Evolutionary conservation across 2,888 invertebrate genomes (phyloP).

Genomic region (Panzeria rudis): DNA sequence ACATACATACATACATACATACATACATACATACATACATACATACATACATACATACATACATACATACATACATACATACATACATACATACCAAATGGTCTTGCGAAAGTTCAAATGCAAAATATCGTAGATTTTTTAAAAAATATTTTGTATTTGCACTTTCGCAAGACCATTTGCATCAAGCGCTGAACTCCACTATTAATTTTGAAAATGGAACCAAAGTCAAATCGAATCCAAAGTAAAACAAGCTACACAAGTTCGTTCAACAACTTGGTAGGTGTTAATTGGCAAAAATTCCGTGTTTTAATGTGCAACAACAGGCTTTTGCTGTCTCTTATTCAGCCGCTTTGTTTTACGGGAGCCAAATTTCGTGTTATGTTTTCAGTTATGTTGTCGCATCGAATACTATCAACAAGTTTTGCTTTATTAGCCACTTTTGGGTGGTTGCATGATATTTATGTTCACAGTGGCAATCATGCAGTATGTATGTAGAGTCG

Average conservation of each 20-base stretch:
- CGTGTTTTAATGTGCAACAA: conserved; percentile 75
- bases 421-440: conserved; percentile 83
- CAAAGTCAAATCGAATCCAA: conserved; percentile 53
- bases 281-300: conserved; percentile 83
- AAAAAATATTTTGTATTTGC: no score
- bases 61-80: no score
- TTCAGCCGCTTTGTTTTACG: conserved; percentile 55
- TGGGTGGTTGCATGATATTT: conserved; percentile 80
- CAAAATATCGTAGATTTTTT: no score
- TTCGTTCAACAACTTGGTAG: conserved; percentile 80
- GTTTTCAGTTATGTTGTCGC: conserved; percentile 72
- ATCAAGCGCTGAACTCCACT: no score
- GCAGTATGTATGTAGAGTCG: conserved; percentile 46
- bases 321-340: conserved; percentile 63
- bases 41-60: no score
- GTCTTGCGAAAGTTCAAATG: no score
- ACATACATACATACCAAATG: no score
- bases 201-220: conserved; percentile 35
- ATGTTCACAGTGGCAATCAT: conserved; percentile 53
- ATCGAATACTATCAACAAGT: conserved; percentile 81
- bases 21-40: no score
- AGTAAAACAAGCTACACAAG: conserved; percentile 55
- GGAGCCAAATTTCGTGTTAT: conserved; percentile 62
- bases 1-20: no score
- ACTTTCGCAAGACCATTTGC: no score